Base-by-base conservation (phyloP, 2,797 vertebrate species). In the Philypnodon macrostomus region DNA sequence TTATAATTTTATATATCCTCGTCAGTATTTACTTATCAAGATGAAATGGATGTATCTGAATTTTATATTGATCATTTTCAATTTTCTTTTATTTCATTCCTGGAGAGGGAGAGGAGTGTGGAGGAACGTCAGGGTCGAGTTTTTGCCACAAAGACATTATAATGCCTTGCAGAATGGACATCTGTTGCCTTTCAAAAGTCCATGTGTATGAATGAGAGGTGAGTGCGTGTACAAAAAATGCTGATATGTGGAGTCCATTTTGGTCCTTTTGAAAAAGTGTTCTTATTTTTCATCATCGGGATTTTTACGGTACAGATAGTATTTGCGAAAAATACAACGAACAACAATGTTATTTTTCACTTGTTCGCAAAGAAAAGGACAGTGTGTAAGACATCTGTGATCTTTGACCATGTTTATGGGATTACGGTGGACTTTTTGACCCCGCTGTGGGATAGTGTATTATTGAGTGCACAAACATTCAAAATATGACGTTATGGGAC, bases 81-180 rank as follows among this genome's bases (percentile, higher is more conserved):
- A 63, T 46, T 64, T 29, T 53, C 53, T 27, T 17, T 27, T 53
- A 57, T 63, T 42, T 57, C 78, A 80, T 85, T 84, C 80, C 83
- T 77, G 72, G 81, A 78, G 86, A 77, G 66, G 76, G 69, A 79
- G 61, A 73, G 77, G 52, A 71, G 36, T 73, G 72, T 79, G 65
- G 81, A 81, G 84, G 83, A 84, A 81, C 84, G 82, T 89, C 79
- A 83, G 84, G 83, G 84, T 88, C 56, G 64, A 83, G 80, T 88
- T 41, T n/a, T 90, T 88, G 87, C 86, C 88, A 87, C 85, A 87
- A 83, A 88, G 85, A 90, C 85, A 75, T 89, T 88, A 87, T 87
- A n/a, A n/a, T 89, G 88, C 86, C 87, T 89, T 89, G 87, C 82
- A 87, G 86, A 87, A 77, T 54, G 79, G 87, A 87, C 85, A 84